Evolutionary conservation across 1,140 invertebrate genomes (phyloP).

Genomic region (Oncopodura yosiiana): DNA sequence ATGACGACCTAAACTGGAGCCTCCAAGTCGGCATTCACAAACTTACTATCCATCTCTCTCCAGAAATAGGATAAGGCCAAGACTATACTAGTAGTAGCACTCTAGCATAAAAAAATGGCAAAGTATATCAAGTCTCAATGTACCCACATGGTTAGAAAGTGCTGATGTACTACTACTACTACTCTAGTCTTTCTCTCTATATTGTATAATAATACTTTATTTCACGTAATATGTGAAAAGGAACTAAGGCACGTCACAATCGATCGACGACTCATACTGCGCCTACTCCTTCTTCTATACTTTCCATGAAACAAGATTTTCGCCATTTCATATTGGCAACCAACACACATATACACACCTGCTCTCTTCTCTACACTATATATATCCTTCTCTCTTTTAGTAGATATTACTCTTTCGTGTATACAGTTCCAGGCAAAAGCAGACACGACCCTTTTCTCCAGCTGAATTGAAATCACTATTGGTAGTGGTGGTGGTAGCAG

Average conservation of each 20-base stretch:
- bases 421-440: background rate
- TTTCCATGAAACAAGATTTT: constrained; percentile 13
- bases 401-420: background rate
- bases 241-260: constrained; percentile 24
- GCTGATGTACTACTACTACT: background rate
- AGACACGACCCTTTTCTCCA: background rate
- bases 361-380: background rate
- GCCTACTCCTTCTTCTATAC: constrained; percentile 7
- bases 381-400: background rate
- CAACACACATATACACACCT: no score
- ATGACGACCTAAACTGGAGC: no score
- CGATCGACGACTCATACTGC: constrained; percentile 24
- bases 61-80: no score
- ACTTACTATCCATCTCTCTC: no score
- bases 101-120: background rate
- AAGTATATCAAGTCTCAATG: background rate
- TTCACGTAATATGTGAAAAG: background rate
- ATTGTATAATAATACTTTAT: background rate
- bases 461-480: background rate
- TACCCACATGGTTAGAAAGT: background rate
- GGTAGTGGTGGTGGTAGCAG: background rate
- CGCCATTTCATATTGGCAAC: constrained; percentile 23
- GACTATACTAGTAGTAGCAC: background rate
- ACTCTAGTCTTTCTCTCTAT: no score
- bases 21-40: no score